Conservation (phyloP, 2,888 invertebrate species). For the Escarpia spicata region DNA sequence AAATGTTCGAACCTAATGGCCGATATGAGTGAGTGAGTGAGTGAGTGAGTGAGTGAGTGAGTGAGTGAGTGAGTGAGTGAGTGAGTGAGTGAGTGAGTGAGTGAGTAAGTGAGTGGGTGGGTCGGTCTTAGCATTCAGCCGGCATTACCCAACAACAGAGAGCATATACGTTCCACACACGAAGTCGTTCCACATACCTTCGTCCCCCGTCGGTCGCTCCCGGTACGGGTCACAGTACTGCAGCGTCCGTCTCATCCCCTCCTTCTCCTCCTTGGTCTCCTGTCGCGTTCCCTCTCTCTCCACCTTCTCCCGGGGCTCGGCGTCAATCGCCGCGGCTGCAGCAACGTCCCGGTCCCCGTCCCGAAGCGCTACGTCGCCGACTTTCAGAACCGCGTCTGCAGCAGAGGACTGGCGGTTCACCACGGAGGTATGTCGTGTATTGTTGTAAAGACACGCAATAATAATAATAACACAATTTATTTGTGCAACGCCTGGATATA, state of each 20-base stretch:
- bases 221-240: background rate
- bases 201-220: background rate
- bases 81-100: no score
- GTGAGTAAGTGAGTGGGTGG: no score
- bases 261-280: slow-evolving; percentile 9
- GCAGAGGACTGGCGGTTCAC: background rate
- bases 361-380: background rate
- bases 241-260: background rate
- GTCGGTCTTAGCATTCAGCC: no score
- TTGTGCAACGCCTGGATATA: no score
- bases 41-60: no score
- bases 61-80: no score
- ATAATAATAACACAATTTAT: no score
- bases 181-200: background rate
- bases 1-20: no score
- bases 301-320: background rate
- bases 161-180: background rate
- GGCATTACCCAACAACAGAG: no score
- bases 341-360: background rate
- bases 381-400: background rate
- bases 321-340: background rate
- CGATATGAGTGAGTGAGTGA: no score
- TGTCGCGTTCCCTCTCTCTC: background rate
- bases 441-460: no score
- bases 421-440: background rate